Evolutionary conservation across 2,888 invertebrate species (phyloP).

Genomic region (Andrena dorsata): DNA sequence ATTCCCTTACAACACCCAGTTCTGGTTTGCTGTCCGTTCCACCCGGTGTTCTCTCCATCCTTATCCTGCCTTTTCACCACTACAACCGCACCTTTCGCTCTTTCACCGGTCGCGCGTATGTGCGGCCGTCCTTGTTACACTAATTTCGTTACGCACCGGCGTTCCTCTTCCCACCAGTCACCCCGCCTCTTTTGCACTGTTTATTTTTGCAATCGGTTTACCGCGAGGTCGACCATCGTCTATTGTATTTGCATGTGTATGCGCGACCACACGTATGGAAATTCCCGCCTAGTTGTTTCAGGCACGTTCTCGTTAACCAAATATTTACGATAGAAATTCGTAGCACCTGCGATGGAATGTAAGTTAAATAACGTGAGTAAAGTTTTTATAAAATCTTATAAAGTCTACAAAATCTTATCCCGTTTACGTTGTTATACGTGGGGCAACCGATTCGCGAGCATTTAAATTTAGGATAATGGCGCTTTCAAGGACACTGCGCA

Average conservation of each 20-base stretch:
- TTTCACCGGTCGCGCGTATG: conserved; percentile 32
- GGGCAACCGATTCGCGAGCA: background rate
- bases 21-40: conserved; percentile 64
- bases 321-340: background rate
- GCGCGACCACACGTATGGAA: background rate
- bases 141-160: conserved; percentile 26
- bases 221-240: conserved; percentile 53
- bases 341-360: too few relatives aligned
- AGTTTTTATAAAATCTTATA: background rate
- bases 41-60: conserved; percentile 52
- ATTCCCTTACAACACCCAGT: conserved; percentile 74
- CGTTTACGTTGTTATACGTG: background rate
- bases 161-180: conserved; percentile 37
- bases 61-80: conserved; percentile 40
- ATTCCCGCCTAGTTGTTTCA: background rate
- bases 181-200: conserved; percentile 53
- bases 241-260: background rate
- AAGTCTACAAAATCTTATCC: background rate
- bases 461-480: background rate
- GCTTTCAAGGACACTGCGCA: background rate
- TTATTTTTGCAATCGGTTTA: conserved; percentile 67
- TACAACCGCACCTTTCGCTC: conserved; percentile 31
- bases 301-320: background rate
- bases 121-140: conserved; percentile 42
- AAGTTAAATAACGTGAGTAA: too few relatives aligned